A percentile compares a stretch with the other conserved stretches of the same genome.
Conservation (phyloP, 2,113 vertebrate species). For the Cinclus cinclus region DNA sequence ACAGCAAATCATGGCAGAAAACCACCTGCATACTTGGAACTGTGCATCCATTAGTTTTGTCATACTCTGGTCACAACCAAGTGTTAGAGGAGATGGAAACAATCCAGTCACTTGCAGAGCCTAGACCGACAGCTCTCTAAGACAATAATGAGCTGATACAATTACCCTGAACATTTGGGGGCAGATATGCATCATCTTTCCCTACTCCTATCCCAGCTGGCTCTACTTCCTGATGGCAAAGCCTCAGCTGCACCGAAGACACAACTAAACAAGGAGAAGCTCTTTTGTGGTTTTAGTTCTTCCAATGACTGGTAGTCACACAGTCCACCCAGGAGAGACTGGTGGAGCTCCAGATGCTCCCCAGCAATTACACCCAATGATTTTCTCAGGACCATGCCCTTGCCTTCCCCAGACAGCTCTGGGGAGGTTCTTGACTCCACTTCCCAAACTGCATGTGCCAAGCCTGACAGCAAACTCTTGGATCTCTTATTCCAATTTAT, state of each 20-base stretch:
- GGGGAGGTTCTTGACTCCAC: accelerated
- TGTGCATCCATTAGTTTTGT: neutral
- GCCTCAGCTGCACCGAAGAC: neutral
- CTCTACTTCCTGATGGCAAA: neutral
- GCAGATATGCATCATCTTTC: neutral
- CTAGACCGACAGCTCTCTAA: neutral
- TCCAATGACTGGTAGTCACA: accelerated
- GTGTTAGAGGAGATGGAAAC: neutral
- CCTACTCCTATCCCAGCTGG: neutral
- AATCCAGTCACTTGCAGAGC: neutral
- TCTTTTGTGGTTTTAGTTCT: neutral
- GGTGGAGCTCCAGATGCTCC: neutral
- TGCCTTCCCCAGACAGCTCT: neutral
- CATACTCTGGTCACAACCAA: neutral
- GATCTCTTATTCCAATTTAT: neutral
- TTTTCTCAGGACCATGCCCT: neutral
- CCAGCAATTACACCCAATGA: neutral
- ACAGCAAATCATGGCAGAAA: neutral
- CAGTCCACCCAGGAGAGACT: neutral
- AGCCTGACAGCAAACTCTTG: neutral
- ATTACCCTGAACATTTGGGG: neutral
- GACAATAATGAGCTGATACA: neutral
- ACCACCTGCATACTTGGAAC: neutral
- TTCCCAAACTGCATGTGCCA: accelerated
- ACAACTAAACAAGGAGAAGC: neutral